These are phyloP conservation scores for Sarcoramphus papa DNA, from an alignment of 2,797 vertebrate species.

Conservation along the genomic window DNA sequence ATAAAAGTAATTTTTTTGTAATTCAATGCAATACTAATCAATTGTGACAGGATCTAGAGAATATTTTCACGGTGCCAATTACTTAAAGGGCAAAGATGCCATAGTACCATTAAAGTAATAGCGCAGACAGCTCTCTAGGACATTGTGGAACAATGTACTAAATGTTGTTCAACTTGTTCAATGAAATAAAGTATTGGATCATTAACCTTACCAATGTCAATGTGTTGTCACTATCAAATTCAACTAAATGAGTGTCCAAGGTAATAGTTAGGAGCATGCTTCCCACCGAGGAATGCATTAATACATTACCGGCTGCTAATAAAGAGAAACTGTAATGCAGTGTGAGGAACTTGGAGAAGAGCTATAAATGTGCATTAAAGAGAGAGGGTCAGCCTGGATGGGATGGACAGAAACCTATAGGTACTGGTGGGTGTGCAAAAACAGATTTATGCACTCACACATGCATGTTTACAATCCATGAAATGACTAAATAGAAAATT, in stretches of 20 bases:
- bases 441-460: background rate
- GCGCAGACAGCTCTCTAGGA: slow-evolving; percentile 63
- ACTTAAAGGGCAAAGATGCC: slow-evolving; percentile 75
- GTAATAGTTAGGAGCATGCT: slow-evolving; percentile 58
- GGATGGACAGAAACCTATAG: fast-evolving
- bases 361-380: background rate
- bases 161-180: slow-evolving; percentile 73
- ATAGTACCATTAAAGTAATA: slow-evolving; percentile 64
- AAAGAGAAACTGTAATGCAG: background rate
- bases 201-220: slow-evolving; percentile 80
- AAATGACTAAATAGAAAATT: background rate
- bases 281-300: slow-evolving; percentile 36
- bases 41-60: slow-evolving; percentile 68
- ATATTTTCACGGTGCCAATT: slow-evolving; percentile 71
- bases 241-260: slow-evolving; percentile 70
- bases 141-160: slow-evolving; percentile 71
- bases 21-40: slow-evolving; percentile 55
- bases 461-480: fast-evolving
- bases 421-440: fast-evolving
- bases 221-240: slow-evolving; percentile 72
- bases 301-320: slow-evolving; percentile 50
- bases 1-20: slow-evolving; percentile 9
- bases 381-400: background rate
- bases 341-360: background rate
- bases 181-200: slow-evolving; percentile 71